Evolutionary conservation across 2,888 invertebrate species (phyloP), one percentile per base, ranked within the genome.

Genomic region (Mycalesis mineus): DNA sequence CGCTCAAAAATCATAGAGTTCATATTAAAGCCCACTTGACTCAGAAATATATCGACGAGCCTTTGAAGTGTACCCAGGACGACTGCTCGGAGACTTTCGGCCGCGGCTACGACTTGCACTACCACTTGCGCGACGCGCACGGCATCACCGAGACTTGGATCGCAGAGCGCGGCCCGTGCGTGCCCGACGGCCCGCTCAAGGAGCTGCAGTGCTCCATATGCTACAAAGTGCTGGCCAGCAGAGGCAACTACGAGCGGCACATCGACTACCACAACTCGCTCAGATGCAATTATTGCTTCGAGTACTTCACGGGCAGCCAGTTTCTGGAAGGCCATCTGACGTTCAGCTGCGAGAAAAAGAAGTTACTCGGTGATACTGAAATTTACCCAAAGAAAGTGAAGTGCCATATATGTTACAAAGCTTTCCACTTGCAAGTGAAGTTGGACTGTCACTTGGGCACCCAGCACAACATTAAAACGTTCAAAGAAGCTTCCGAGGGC

Each of bases 201-300:
- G 86, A 87, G 37, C 71, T 88, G 28, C 90, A 90, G 65, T 91
- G 90, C 65, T 79, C 86, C n/a, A 73, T 90, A 6, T 91, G 90
- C 60, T 72, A 79, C 57, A 91, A 90, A 65, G 72, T 88, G 5
- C 74, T 91, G 22, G 88, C 90, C 28, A 84, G 80, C 64, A 84
- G 87, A 63, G 87, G 85, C n/a, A 89, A 88, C 68, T 90, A 77
- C 64, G 88, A 90, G 63, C 74, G 89, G 28, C 90, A 91, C 63
- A 73, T 91, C 40, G 89, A 90, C 65, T 90, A 88, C 65, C 90
- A 91, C 71, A 90, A 91, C 66, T 75, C 85, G 0, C 68, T 90
- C 50, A 69, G 90, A 14, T 91, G 90, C 69, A 90, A 90, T 71
- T 91, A 91, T 68, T 91, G 90, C 68, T 87, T 80, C 60, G 86